Evolutionary conservation across 1,140 invertebrate genomes (phyloP), one percentile per base, ranked within the genome.

Genomic region (Paraescarpia echinospica): DNA sequence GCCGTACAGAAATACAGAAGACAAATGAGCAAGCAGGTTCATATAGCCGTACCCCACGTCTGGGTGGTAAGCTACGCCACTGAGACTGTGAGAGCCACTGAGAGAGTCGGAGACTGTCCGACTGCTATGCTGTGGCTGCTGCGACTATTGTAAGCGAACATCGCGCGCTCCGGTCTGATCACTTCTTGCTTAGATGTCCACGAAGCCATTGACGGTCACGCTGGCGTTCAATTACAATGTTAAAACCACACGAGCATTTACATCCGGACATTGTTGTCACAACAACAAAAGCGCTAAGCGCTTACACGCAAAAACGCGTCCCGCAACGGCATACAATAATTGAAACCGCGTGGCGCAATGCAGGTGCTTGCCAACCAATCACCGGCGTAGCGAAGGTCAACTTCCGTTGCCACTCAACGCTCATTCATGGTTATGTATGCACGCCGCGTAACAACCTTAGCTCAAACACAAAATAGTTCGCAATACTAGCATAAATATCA

Each of bases 241-340:
- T 31, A 77, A 77, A 77, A 77, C 59, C 59, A 77, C 59, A 77
- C 59, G 59, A 77, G 4, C 59, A 77, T 77, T 77, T 77, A 77
- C 59, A 77, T 77, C 59, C 59, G 59, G 59, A 77, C 59, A 77
- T 77, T 77, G 59, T 77, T 77, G 59, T 77, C 59, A 77, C 59
- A 77, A 77, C 48, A 51, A 51, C 59, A 77, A 77, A 77, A 77
- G 59, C 59, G 59, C 59, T 77, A 77, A 77, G 59, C 59, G 59
- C 59, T 77, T 77, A 77, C 59, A 77, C 59, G 27, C 59, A 77
- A 77, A 77, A 77, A 77, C 59, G 59, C 59, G 59, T 77, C 59
- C 59, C 59, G 59, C 59, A 18, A 77, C 59, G 59, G 59, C 59
- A 77, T 77, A 77, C 59, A 77, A 77, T 77, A 77, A 77, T 77